Evolutionary conservation across 2,113 vertebrate genomes (phyloP), one percentile per base, ranked within the genome.

Genomic region (Erinaceus europaeus): DNA sequence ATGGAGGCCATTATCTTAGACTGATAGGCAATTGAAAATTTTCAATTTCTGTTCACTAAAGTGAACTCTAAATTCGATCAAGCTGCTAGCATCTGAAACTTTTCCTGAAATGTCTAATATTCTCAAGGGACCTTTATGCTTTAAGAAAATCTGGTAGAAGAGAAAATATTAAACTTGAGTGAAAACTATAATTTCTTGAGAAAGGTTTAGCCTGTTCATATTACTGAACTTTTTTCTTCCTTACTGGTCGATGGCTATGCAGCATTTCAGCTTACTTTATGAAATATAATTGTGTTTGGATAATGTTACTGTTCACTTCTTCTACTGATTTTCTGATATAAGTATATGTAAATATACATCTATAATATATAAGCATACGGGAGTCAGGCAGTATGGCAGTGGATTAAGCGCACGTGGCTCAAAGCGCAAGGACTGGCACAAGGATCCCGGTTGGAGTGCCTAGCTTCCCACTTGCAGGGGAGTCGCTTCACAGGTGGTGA

Each of bases 171-270:
- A 27, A 4, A 53, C 72, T 82, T 88, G 5, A 67, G 9, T 21
- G 32, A 61, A 88, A 88, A 79, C 34, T 74, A 57, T 12, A 64
- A 18, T 42, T 59, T 48, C 34, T 80, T 88, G 23, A 34, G 53
- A 89, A 82, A 80, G 38, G 1, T 46, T 27, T 13, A 68, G 5
- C 62, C 53, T 69, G 2, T 72, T 83, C 23, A 29, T 44, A 25
- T 57, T 72, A 91, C n/a, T 84, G 32, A 67, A 59, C 74, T 3
- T 36, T 88, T 82, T 53, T 29, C 76, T 91, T 90, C 29, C 79
- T 62, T n/a, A n/a, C 17, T 48, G 48, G 40, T 68, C 15, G 25
- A 50, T 72, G 53, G 12, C 15, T 42, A 62, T 23, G 4, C 62
- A 3, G n/a, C 20, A 88, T 62, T 75, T 78, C 79, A 78, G 34